Base-by-base conservation (phyloP, 2,888 invertebrate genomes). In the Epirrhoe alternata region DNA sequence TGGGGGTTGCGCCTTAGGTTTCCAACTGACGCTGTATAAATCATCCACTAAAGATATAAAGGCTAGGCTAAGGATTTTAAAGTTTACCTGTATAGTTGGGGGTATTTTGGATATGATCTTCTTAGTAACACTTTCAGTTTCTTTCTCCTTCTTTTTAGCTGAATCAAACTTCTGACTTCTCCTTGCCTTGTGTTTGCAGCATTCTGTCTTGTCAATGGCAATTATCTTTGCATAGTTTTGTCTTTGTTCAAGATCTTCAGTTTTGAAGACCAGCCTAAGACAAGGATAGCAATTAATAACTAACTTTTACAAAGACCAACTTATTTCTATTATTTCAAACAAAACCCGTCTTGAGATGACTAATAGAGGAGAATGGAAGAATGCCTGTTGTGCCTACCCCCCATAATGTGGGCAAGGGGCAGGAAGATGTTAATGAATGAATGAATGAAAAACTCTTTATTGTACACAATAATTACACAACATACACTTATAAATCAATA, bases 261-360 rank as follows among this genome's bases (percentile, higher is more conserved):
- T 87, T 69, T 88, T 79, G 58, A 87, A 81, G 30, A 93, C 86
- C 63, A 92, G 83, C 78, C 94, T 94, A 76, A 62, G 83, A 83
- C 17, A 8, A 55, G 31, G 51, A 4, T 33, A 33, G 7, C 10
- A 42, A 4, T 12, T 12, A 42, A 42, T 12, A 12, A 10, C 0
- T 42, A 8, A 35, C 8, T 8, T n/a, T n/a, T n/a, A n/a, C 35
- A 42, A 12, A 42, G 12, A 12, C 12, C 12, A 33, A 42, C 5
- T 16, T 7, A 14, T 4, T n/a, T n/a, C n/a, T n/a, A n/a, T n/a
- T n/a, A n/a, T n/a, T n/a, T n/a, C n/a, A n/a, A n/a, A n/a, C n/a
- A n/a, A n/a, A n/a, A n/a, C n/a, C n/a, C n/a, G n/a, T n/a, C n/a
- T n/a, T n/a, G n/a, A n/a, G n/a, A n/a, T n/a, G n/a, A n/a, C n/a